A percentile compares a stretch with the other conserved stretches of the same genome.
Evolutionary conservation across 2,113 vertebrate species (phyloP).

Genomic region (Empidonax traillii): DNA sequence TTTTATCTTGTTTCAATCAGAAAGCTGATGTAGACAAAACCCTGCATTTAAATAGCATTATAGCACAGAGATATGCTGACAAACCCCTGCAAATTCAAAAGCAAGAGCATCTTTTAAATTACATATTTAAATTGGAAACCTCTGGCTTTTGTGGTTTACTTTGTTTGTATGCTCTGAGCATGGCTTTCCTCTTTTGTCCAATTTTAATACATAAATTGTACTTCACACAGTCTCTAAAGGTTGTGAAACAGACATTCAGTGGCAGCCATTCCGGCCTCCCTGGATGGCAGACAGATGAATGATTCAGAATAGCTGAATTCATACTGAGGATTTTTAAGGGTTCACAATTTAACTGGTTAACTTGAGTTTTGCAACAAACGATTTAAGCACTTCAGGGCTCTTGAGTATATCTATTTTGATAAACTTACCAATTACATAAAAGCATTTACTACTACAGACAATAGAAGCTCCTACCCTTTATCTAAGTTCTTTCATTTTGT

Average conservation of each 20-base stretch:
- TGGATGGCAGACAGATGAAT: neutral
- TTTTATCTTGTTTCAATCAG: conserved; percentile 40
- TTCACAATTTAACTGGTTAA: neutral
- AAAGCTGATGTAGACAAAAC: conserved; percentile 1
- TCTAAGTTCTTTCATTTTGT: neutral
- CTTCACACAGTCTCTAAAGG: neutral
- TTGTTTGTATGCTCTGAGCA: neutral
- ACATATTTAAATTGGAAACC: conserved; percentile 6
- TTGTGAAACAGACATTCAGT: neutral
- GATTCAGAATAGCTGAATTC: neutral
- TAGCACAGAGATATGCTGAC: neutral
- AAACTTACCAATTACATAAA: neutral
- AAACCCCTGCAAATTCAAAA: conserved; percentile 3
- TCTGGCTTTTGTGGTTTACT: neutral
- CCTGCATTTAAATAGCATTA: neutral
- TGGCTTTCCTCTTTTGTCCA: neutral
- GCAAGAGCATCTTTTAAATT: neutral
- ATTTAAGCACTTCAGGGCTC: neutral
- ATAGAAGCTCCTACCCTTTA: neutral
- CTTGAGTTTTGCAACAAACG: neutral
- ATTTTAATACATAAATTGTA: neutral
- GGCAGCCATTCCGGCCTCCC: neutral
- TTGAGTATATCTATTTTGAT: neutral
- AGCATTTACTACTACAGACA: neutral
- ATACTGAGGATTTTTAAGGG: neutral